phyloP scores from a whole-genome alignment of 2,797 vertebrate species.

The Notoglanidium macrostoma region DNA sequence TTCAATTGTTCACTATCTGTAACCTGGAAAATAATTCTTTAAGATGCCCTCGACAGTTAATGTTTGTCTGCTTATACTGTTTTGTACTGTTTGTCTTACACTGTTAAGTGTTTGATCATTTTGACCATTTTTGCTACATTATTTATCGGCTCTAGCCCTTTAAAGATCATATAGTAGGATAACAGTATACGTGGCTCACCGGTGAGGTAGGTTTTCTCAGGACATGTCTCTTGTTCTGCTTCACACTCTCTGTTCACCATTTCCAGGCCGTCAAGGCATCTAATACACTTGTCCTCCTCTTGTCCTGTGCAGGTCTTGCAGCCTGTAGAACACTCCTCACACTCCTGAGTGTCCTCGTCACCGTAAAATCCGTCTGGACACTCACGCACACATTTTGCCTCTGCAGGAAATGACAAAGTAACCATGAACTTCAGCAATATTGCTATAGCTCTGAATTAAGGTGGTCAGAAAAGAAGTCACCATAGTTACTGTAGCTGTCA shows the following conservation, averaged over 20 bases:
- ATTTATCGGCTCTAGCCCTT: not conserved
- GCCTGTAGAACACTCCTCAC: slow-evolving; percentile 81
- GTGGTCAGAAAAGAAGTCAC: not conserved
- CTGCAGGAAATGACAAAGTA: slow-evolving; percentile 65
- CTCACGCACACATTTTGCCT: slow-evolving; percentile 74
- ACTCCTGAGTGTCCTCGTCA: slow-evolving; percentile 79
- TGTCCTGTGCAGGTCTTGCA: slow-evolving; percentile 80
- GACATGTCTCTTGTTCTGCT: slow-evolving; percentile 65
- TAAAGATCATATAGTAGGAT: not conserved
- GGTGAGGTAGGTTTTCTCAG: slow-evolving; percentile 67
- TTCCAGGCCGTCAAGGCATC: slow-evolving; percentile 67
- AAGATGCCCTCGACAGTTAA: not conserved
- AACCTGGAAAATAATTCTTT: no score
- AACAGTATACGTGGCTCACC: slow-evolving; percentile 63
- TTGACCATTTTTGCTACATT: not conserved
- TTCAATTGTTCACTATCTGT: not conserved
- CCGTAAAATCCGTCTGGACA: slow-evolving; percentile 82
- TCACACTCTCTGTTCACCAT: slow-evolving; percentile 72
- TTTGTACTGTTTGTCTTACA: no score
- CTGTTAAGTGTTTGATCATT: not conserved
- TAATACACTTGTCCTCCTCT: slow-evolving; percentile 71
- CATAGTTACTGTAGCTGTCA: not conserved
- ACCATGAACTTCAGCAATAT: not conserved
- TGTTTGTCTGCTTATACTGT: not conserved
- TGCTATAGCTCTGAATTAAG: not conserved